Evolutionary conservation across 1,140 invertebrate species (phyloP).

Genomic region (Luehdorfia chinensis): DNA sequence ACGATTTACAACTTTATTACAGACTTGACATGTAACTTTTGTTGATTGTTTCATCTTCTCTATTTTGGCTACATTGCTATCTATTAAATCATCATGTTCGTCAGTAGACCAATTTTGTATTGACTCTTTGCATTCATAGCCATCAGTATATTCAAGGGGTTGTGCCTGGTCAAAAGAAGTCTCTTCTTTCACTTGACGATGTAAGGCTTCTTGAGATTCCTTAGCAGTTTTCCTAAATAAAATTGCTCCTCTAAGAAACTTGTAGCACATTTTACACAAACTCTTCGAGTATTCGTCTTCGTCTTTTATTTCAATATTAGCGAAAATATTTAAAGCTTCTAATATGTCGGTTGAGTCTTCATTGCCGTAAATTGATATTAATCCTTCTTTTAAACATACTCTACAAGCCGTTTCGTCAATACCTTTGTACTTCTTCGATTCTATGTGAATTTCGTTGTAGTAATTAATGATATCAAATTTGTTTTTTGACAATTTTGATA

Average conservation of each 20-base stretch:
- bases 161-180: slow-evolving; percentile 11
- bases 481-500: slow-evolving; percentile 31
- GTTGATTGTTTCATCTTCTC: slow-evolving; percentile 25
- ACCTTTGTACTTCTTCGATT: background rate
- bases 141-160: slow-evolving; percentile 20
- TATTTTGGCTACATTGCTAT: slow-evolving; percentile 25
- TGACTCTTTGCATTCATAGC: slow-evolving; percentile 17
- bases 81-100: slow-evolving; percentile 10
- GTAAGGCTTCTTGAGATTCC: slow-evolving; percentile 30
- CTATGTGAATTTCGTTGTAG: slow-evolving; percentile 21
- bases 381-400: slow-evolving; percentile 36
- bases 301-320: slow-evolving; percentile 31
- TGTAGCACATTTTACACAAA: slow-evolving; percentile 40
- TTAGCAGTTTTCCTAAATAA: slow-evolving; percentile 43
- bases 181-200: slow-evolving; percentile 31
- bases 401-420: slow-evolving; percentile 20
- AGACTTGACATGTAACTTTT: slow-evolving; percentile 58
- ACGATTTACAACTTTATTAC: slow-evolving; percentile 53
- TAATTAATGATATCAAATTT: slow-evolving; percentile 22
- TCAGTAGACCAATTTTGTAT: slow-evolving; percentile 20
- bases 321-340: slow-evolving; percentile 34
- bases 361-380: slow-evolving; percentile 29
- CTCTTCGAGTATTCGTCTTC: slow-evolving; percentile 40
- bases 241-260: slow-evolving; percentile 40
- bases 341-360: slow-evolving; percentile 29